These are phyloP conservation scores for Neodiprion pinetum DNA, from an alignment of 1,140 invertebrate genomes.

Conservation along the genomic window DNA sequence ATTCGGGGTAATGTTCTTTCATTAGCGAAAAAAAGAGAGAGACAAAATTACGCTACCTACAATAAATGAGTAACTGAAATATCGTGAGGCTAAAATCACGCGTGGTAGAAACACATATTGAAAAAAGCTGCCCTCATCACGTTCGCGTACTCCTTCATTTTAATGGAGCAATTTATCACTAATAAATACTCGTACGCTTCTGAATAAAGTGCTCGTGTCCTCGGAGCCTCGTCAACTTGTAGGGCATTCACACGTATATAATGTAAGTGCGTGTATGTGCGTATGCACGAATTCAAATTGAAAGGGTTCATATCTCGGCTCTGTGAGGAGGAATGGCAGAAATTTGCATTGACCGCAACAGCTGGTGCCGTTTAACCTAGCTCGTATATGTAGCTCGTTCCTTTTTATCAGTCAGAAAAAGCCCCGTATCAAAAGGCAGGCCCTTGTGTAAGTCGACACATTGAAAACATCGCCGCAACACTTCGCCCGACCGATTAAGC, in stretches of 20 bases:
- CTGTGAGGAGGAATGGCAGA: neutral
- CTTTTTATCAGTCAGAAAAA: neutral
- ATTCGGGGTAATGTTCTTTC: neutral
- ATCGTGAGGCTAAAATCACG: too few species aligned
- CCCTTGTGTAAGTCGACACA: neutral
- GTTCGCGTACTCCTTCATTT: neutral
- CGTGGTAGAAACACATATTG: too few species aligned
- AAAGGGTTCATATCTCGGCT: neutral
- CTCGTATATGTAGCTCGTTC: neutral
- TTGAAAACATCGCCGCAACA: neutral
- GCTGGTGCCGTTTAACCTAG: neutral
- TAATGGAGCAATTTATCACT: neutral
- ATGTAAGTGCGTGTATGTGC: neutral
- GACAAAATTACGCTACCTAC: too few species aligned
- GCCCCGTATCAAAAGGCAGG: neutral
- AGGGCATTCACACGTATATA: neutral
- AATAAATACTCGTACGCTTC: neutral
- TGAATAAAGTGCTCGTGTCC: neutral
- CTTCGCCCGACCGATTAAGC: neutral
- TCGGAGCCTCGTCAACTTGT: neutral
- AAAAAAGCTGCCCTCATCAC: too few species aligned
- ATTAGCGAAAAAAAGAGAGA: too few species aligned
- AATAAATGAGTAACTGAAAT: too few species aligned
- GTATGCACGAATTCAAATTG: neutral
- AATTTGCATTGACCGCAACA: constrained; percentile 5